Evolutionary conservation across 1,140 invertebrate genomes (phyloP), one percentile per base, ranked within the genome.

Genomic region (Rhyacophila brunnea): DNA sequence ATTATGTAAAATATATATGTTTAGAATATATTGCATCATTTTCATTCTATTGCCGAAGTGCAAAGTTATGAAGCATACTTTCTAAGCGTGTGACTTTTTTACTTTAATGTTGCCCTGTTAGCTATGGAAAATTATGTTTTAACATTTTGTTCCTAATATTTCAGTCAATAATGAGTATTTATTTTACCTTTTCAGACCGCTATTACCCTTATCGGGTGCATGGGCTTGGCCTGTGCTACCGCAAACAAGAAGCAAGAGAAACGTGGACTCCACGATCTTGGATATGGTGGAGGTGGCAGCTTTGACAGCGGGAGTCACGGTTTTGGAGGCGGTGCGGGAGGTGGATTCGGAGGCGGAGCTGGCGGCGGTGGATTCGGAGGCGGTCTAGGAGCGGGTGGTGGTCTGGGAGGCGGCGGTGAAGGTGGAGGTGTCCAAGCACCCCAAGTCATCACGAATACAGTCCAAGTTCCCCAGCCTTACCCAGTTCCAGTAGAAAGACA

Each of bases 221-320:
- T 74, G 2, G 45, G 43, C 5, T 15, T 55, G 7, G 51, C 45
- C 0, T 48, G 48, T 17, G 70, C 61, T 13, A 43, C 35, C 14
- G 45, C 46, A 1, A 63, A 62, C 0, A 70, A 70, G 18, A 70
- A 72, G 56, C 64, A 72, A 42, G 66, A 67, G 6, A 74, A 73
- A 63, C 66, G 75, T 35, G 73, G 72, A 14, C 62, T 71, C 13
- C 64, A 70, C 18, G 70, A 67, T 45, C 53, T 70, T 0, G 69
- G 70, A 9, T 68, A 68, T 54, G 69, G 68, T 23, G 64, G 65
- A 40, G 4, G 11, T 15, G 15, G 38, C n/a, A n/a, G 34, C 34
- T 35, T 7, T n/a, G n/a, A n/a, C 34, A 35, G 34, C 11, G 38
- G 38, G 19, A 35, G 35, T 32, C 17, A 28, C 15, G 38, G 38